Conservation (phyloP, 1,140 invertebrate genomes). For the Sweltsa coloradensis region DNA sequence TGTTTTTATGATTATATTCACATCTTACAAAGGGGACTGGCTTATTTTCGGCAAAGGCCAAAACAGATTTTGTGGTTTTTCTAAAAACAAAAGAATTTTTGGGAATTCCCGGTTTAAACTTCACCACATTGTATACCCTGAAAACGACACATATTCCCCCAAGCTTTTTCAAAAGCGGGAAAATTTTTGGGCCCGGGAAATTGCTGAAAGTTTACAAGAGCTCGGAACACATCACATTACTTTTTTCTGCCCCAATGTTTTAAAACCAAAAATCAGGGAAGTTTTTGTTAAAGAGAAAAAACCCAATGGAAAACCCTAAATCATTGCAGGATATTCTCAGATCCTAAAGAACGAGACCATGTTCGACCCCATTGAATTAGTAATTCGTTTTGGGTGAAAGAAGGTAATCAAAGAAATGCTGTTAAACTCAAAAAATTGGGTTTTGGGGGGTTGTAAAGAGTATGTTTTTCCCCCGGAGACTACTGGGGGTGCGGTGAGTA, state of each 20-base stretch:
- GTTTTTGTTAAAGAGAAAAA: constrained; percentile 22
- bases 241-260: constrained; percentile 19
- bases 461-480: constrained; percentile 32
- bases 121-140: constrained; percentile 30
- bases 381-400: constrained; percentile 17
- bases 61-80: neutral
- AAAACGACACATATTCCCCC: neutral
- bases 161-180: neutral
- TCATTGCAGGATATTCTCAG: constrained; percentile 33
- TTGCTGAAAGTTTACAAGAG: neutral
- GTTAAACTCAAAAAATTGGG: constrained; percentile 20
- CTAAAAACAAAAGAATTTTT: constrained; percentile 7
- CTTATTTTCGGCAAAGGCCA: constrained; percentile 2
- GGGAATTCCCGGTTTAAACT: constrained; percentile 39
- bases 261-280: constrained; percentile 28
- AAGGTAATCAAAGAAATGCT: constrained; percentile 24
- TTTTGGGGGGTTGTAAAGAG: constrained; percentile 31
- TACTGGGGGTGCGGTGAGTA: constrained; percentile 53
- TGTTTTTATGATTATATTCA: constrained; percentile 2
- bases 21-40: constrained; percentile 11
- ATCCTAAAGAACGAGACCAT: constrained; percentile 21
- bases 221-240: constrained; percentile 23
- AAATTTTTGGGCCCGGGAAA: constrained; percentile 2
- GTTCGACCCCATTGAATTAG: constrained; percentile 18
- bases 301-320: constrained; percentile 38